A percentile compares a stretch with the other conserved stretches of the same genome.
Conservation (phyloP, 2,113 vertebrate species). For the Chloebia gouldiae region DNA sequence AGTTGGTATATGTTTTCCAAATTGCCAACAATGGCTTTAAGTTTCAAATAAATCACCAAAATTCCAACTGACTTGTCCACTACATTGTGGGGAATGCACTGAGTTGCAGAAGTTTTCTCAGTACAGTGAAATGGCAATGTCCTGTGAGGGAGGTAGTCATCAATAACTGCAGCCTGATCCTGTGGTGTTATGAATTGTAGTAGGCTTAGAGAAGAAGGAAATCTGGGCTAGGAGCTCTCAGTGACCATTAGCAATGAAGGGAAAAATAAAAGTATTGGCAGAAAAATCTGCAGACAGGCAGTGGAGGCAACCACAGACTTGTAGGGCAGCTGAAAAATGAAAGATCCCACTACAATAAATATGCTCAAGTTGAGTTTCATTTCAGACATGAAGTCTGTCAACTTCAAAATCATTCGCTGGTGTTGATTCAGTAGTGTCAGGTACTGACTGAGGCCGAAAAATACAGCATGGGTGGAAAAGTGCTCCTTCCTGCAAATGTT, state of each 20-base stretch:
- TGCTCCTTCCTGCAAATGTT: background rate
- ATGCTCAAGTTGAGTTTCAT: background rate
- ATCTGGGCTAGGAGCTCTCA: background rate
- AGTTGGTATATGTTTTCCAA: background rate
- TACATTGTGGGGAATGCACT: background rate
- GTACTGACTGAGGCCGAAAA: background rate
- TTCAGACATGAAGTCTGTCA: background rate
- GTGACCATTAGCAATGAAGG: background rate
- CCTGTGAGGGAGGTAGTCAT: background rate
- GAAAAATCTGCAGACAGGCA: background rate
- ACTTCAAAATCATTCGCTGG: background rate
- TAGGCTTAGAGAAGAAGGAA: background rate
- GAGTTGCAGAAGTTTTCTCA: background rate
- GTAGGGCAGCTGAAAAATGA: background rate
- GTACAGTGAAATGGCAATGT: background rate
- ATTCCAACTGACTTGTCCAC: background rate
- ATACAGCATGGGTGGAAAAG: background rate
- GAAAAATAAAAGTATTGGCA: background rate
- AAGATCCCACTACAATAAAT: background rate
- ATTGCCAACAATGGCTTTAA: background rate
- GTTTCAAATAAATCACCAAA: background rate
- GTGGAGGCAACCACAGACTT: background rate
- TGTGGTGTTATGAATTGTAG: background rate
- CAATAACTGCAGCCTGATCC: background rate
- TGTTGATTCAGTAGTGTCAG: background rate